Conservation (phyloP, 2,797 vertebrate genomes). For the Phoeniculus purpureus region DNA sequence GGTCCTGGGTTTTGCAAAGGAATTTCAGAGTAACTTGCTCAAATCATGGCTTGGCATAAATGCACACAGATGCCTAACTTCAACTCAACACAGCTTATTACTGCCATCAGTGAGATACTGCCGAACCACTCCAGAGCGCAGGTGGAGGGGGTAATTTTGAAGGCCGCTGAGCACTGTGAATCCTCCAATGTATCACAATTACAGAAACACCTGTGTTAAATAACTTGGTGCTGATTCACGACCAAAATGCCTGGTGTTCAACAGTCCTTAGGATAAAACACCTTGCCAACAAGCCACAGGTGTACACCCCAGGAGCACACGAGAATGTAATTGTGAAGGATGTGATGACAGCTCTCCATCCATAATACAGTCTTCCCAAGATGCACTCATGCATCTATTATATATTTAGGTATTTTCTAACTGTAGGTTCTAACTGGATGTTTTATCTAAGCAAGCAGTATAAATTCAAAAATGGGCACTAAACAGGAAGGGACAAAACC, state of each 20-base stretch:
- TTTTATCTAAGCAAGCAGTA: conserved; percentile 31
- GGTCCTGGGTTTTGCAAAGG: not conserved
- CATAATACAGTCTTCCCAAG: conserved; percentile 49
- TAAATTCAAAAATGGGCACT: not conserved
- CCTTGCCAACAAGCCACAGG: conserved; percentile 76
- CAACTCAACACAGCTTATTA: not conserved
- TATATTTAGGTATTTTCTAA: conserved; percentile 57
- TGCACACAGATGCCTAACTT: not conserved
- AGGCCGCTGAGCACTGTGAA: conserved; percentile 24
- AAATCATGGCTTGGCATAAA: not conserved
- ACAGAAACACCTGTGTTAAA: conserved; percentile 76
- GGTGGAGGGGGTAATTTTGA: conserved; percentile 42
- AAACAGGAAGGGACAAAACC: not conserved
- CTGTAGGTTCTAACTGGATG: conserved; percentile 47
- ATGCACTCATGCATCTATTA: conserved; percentile 66
- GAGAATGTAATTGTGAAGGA: conserved; percentile 69
- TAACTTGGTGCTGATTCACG: conserved; percentile 58
- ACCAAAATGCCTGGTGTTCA: conserved; percentile 69
- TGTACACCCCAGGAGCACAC: conserved; percentile 71
- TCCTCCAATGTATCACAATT: conserved; percentile 67
- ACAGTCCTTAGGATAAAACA: conserved; percentile 58
- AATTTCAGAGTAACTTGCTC: not conserved
- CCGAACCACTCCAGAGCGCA: conserved; percentile 1
- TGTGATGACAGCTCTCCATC: conserved; percentile 71
- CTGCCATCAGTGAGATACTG: not conserved